Evolutionary conservation across 2,113 vertebrate species (phyloP), one percentile per base, ranked within the genome.

Genomic region (Zapornia atra): DNA sequence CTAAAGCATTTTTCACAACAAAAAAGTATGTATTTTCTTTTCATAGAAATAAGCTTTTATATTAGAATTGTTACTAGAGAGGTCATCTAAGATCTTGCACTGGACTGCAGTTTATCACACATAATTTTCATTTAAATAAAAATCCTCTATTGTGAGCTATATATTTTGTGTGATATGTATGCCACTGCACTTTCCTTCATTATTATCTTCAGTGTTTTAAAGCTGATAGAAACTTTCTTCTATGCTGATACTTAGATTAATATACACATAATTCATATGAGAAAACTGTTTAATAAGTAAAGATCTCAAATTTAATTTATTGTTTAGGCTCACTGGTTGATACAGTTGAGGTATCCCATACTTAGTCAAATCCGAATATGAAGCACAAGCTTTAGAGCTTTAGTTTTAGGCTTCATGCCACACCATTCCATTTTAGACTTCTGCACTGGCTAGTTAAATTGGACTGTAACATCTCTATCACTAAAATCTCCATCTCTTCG

Each of bases 181-280:
- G 6, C 63, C n/a, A 75, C 24, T 56, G 25, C 90, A 86, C 18
- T 94, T 78, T 82, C 68, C 53, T 36, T 59, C 46, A 48, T 89
- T 70, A 68, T 57, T 76, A 44, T 71, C 88, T 82, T 90, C 31
- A 77, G 17, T 66, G 18, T 61, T 92, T 96, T 97, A 78, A 85
- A 91, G n/a, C 38, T 69, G n/a, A 71, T 44, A 73, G 22, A 51
- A 59, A 40, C 24, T 26, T 56, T 91, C 40, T 25, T 88, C 82
- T 86, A 82, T 61, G 69, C n/a, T 95, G 71, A 96, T 88, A 88
- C 17, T 82, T 60, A 65, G 51, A 92, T 85, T 70, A 86, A 86
- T 72, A 65, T 29, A 72, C 6, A 63, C 4, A 61, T 36, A 87
- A 76, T 36, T 95, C 89, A 94, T 40, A 66, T 13, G 9, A 84